phyloP scores from a whole-genome alignment of 1,140 invertebrate genomes.

The Zaprionus kolodkinae region DNA sequence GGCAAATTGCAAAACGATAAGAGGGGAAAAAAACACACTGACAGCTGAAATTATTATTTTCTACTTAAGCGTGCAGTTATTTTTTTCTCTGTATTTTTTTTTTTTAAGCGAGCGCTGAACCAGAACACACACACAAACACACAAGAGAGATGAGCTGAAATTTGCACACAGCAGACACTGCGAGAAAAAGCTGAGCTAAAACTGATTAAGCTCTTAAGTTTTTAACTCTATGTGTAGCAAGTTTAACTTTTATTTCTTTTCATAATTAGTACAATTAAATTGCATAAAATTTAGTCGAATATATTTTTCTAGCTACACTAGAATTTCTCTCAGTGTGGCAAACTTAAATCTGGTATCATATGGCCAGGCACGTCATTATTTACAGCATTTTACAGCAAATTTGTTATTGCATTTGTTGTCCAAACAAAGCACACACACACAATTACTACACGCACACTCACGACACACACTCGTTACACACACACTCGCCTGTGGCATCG shows the following conservation, averaged over 20 bases:
- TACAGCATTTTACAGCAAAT: constrained; percentile 58
- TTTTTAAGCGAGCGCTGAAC: constrained; percentile 53
- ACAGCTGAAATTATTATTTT: constrained; percentile 29
- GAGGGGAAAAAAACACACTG: constrained; percentile 22
- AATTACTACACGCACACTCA: not conserved
- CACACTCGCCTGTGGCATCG: constrained; percentile 11
- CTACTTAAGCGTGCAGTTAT: not conserved
- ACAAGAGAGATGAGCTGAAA: constrained; percentile 4
- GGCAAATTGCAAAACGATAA: constrained; percentile 53
- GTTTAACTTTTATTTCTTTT: no score
- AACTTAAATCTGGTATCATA: constrained; percentile 4
- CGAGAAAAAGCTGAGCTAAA: not conserved
- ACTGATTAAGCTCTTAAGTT: no score
- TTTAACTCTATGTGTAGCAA: no score
- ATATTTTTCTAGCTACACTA: not conserved
- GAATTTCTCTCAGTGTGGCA: not conserved
- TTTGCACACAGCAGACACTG: constrained; percentile 20
- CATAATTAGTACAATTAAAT: no score
- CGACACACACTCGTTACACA: not conserved
- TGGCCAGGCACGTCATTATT: constrained; percentile 27
- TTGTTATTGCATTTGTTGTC: constrained; percentile 53
- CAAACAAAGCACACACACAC: constrained; percentile 37
- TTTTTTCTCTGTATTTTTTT: constrained; percentile 16
- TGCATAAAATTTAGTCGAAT: no score
- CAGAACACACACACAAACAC: constrained; percentile 54